Percentiles rank a stretch among this genome's conserved stretches.
Evolutionary conservation across 1,140 invertebrate genomes (phyloP).

Genomic region (Pachypsylla venusta): DNA sequence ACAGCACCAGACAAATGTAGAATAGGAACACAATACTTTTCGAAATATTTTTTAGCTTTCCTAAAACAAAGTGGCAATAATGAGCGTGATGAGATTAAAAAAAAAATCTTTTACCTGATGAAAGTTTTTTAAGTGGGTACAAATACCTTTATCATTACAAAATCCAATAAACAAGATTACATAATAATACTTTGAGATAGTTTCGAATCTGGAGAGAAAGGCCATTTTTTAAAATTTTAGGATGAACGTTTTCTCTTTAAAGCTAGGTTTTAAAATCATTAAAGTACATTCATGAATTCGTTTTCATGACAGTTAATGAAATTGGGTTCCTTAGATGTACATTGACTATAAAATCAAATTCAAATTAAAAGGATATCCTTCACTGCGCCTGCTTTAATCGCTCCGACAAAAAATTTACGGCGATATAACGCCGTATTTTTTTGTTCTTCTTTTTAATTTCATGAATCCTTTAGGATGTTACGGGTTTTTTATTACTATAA

Average conservation of each 20-base stretch:
- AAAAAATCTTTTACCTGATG: not conserved
- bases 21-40: constrained; percentile 85
- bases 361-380: not conserved
- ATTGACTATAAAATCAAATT: not conserved
- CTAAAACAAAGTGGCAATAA: constrained; percentile 31
- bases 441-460: too few species aligned
- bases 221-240: not conserved
- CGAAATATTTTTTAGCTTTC: constrained; percentile 51
- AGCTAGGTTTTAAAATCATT: not conserved
- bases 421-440: too few species aligned
- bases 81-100: constrained; percentile 12
- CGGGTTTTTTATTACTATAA: too few species aligned
- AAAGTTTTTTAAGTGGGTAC: not conserved
- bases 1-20: constrained; percentile 73
- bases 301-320: not conserved
- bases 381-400: too few species aligned
- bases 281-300: too few species aligned
- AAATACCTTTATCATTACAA: not conserved
- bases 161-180: not conserved
- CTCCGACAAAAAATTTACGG: too few species aligned
- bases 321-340: not conserved
- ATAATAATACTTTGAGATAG: not conserved
- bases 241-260: not conserved
- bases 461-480: too few species aligned
- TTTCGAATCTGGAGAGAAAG: not conserved